A percentile compares a stretch with the other conserved stretches of the same genome.
phyloP scores from a whole-genome alignment of 2,113 vertebrate species.

The Platanista minor region DNA sequence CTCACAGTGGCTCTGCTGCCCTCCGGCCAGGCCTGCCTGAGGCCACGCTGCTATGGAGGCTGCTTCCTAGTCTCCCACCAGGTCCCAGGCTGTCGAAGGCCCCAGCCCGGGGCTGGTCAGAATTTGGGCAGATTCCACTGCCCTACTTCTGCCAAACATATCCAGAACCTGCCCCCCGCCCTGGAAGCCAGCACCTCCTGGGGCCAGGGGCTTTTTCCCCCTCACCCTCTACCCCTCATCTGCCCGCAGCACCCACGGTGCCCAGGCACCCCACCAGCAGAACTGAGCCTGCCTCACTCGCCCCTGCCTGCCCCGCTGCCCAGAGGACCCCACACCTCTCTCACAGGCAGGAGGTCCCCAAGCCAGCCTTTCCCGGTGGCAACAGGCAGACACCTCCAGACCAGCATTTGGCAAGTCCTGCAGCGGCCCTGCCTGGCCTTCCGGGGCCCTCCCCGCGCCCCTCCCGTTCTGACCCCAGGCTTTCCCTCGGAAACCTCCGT shows the following conservation, averaged over 20 bases:
- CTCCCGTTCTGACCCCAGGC: neutral
- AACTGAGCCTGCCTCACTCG: constrained; percentile 36
- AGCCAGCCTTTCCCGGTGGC: neutral
- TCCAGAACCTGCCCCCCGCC: neutral
- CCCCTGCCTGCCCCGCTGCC: neutral
- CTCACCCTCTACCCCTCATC: neutral
- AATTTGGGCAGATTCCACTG: neutral
- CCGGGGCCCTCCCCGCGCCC: no score
- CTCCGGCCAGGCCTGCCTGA: constrained; percentile 51
- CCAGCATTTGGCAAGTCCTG: constrained; percentile 22
- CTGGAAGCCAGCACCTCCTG: constrained; percentile 3
- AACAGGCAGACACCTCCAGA: constrained; percentile 8
- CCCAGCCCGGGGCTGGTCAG: constrained; percentile 41
- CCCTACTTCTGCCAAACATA: constrained; percentile 44
- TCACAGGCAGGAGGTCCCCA: neutral
- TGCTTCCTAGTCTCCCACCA: constrained; percentile 51
- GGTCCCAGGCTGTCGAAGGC: constrained; percentile 66
- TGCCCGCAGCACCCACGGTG: neutral
- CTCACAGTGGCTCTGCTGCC: neutral
- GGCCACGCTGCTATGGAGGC: constrained; percentile 73
- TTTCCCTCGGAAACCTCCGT: neutral
- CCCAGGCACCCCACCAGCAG: constrained; percentile 63
- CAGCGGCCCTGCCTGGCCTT: neutral
- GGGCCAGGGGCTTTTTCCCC: neutral
- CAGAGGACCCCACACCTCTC: neutral